Conservation (phyloP, 2,113 vertebrate species). For the Tragulus kanchil region DNA sequence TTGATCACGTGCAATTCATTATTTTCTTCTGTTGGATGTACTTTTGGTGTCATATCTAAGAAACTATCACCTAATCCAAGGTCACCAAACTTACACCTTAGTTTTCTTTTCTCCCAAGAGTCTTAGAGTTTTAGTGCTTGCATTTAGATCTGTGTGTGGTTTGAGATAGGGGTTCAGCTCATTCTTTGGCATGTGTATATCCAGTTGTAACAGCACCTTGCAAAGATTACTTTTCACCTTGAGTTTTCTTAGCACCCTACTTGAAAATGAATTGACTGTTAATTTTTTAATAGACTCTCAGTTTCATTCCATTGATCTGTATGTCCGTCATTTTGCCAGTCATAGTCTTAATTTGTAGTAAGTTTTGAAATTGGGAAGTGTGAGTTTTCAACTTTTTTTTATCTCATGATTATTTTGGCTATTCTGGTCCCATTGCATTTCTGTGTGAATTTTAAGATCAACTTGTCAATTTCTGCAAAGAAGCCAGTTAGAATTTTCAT, state of each 20-base stretch:
- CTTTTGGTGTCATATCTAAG: constrained; percentile 7
- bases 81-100: neutral
- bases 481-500: constrained; percentile 28
- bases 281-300: neutral
- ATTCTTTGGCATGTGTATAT: neutral
- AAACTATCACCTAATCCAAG: neutral
- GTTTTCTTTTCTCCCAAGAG: neutral
- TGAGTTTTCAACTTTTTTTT: neutral
- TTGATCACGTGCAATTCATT: neutral
- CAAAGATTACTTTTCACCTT: neutral
- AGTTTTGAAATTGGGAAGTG: neutral
- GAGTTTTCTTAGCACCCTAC: constrained; percentile 6
- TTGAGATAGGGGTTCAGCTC: neutral
- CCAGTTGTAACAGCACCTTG: neutral
- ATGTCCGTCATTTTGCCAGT: neutral
- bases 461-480: constrained; percentile 11
- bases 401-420: neutral
- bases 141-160: neutral
- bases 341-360: constrained; percentile 11
- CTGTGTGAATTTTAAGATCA: constrained; percentile 9
- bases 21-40: neutral
- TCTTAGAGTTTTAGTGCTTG: constrained; percentile 14
- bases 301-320: neutral
- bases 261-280: neutral
- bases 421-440: neutral